phyloP scores from a whole-genome alignment of 2,888 invertebrate genomes.

The Lepidonotus clava region DNA sequence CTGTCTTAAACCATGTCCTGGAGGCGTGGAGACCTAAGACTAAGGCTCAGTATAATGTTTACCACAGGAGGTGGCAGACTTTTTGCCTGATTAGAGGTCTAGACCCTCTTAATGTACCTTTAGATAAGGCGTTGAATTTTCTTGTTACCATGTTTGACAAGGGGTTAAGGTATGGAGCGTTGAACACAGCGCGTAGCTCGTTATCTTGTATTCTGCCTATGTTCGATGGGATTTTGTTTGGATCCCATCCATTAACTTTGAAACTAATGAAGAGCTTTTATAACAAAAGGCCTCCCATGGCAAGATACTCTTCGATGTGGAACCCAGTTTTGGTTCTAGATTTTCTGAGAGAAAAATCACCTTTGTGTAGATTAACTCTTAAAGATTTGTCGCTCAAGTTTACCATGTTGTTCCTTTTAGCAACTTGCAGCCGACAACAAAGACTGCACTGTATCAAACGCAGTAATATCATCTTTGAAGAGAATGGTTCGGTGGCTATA shows the following conservation, averaged over 20 bases:
- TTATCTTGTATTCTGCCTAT: no score
- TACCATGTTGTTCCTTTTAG: not conserved
- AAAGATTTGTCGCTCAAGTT: not conserved
- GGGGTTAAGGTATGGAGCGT: no score
- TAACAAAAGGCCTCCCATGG: no score
- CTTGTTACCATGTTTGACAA: conserved; percentile 43
- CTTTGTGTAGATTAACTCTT: not conserved
- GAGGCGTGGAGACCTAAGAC: conserved; percentile 57
- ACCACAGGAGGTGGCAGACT: no score
- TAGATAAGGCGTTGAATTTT: no score
- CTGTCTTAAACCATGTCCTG: not conserved
- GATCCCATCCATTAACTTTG: not conserved
- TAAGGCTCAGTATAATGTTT: no score
- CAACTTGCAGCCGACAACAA: no score
- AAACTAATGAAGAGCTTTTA: not conserved
- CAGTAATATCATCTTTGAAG: not conserved
- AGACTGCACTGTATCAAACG: not conserved
- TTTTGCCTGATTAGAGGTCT: no score
- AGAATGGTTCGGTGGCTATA: not conserved
- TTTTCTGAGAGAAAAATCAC: not conserved
- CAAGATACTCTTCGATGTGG: not conserved
- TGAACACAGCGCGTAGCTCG: no score
- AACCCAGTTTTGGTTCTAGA: not conserved
- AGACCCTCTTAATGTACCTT: no score
- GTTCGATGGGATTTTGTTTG: no score